Conservation (phyloP, 2,797 vertebrate species). For the Pelodytes ibericus region DNA sequence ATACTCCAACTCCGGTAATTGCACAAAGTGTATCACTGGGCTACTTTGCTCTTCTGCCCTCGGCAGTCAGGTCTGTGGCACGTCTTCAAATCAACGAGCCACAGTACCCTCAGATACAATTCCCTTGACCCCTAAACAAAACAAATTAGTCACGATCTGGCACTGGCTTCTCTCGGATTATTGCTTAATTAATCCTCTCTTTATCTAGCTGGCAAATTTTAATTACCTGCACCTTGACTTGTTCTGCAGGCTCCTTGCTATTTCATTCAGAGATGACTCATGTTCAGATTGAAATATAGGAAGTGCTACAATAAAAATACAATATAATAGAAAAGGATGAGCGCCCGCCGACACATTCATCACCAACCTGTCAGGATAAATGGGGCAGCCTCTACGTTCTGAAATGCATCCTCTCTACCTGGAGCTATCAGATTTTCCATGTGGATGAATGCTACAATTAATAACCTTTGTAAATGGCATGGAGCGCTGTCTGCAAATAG, state of each 20-base stretch:
- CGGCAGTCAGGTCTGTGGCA: constrained; percentile 1
- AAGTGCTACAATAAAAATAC: constrained; percentile 26
- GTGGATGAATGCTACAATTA: not conserved
- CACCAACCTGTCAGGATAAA: constrained; percentile 32
- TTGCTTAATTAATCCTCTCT: constrained; percentile 52
- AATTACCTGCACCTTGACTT: constrained; percentile 41
- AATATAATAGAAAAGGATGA: no score
- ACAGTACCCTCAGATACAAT: constrained; percentile 18
- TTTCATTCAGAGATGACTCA: constrained; percentile 39
- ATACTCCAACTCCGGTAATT: not conserved
- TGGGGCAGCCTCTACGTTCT: constrained; percentile 16
- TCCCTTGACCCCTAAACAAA: constrained; percentile 43
- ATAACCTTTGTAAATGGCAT: not conserved
- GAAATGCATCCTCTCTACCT: not conserved
- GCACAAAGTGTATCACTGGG: constrained; percentile 5
- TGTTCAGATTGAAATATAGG: constrained; percentile 20
- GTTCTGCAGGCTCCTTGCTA: constrained; percentile 10
- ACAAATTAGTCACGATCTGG: constrained; percentile 43
- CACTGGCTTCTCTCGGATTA: constrained; percentile 31
- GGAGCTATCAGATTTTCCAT: not conserved
- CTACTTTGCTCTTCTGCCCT: constrained; percentile 1
- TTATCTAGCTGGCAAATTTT: constrained; percentile 48
- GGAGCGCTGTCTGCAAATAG: not conserved
- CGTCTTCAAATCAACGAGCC: constrained; percentile 34
- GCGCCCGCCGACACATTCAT: constrained; percentile 14